phyloP scores from a whole-genome alignment of 2,888 invertebrate species.

The Volucella zonaria region DNA sequence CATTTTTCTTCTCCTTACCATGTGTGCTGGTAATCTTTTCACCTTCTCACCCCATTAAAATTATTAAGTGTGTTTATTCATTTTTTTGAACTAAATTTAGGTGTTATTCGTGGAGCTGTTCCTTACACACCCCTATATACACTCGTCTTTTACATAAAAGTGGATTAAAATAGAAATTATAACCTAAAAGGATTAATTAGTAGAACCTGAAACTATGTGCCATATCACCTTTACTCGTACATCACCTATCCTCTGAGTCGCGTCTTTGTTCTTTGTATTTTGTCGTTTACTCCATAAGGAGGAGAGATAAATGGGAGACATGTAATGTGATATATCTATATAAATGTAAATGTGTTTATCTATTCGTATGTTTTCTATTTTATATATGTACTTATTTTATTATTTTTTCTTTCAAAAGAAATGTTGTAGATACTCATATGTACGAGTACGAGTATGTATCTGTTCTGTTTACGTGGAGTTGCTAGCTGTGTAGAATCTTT shows the following conservation, averaged over 20 bases:
- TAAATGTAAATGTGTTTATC: too few species aligned
- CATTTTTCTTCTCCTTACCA: slow-evolving; percentile 5
- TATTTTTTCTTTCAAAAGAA: too few species aligned
- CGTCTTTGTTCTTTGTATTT: not conserved
- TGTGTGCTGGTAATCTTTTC: not conserved
- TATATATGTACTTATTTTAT: too few species aligned
- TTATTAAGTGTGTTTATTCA: slow-evolving; percentile 1
- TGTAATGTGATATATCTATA: too few species aligned
- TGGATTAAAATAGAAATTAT: slow-evolving; percentile 45
- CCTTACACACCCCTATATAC: not conserved
- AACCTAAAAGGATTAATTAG: not conserved
- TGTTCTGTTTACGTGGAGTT: too few species aligned
- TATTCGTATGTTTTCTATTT: too few species aligned
- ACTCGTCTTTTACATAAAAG: not conserved
- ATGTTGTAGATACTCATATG: too few species aligned
- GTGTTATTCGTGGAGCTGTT: slow-evolving; percentile 15
- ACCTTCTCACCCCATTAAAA: not conserved
- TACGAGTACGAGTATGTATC: too few species aligned
- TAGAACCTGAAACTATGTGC: not conserved
- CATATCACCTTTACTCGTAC: not conserved
- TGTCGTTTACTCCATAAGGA: too few species aligned
- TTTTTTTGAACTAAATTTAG: slow-evolving; percentile 17
- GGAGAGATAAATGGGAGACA: too few species aligned
- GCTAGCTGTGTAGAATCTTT: too few species aligned
- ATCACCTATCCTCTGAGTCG: not conserved